phyloP scores from a whole-genome alignment of 64 coral and sea anemone genomes.

The Porites lutea region DNA sequence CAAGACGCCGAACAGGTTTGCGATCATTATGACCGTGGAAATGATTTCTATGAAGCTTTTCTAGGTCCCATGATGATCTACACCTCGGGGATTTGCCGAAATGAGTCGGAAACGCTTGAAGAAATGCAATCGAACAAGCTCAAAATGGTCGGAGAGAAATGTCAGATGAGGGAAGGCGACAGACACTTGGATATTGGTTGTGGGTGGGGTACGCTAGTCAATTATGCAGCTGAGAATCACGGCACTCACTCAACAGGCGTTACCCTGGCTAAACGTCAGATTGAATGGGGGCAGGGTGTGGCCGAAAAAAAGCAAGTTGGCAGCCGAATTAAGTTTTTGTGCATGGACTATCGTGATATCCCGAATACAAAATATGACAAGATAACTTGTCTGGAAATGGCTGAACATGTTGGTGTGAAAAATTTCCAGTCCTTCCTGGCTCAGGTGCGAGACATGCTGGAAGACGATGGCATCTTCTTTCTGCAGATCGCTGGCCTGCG shows the following conservation, averaged over 20 bases:
- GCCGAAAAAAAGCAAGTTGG: conserved; percentile 59
- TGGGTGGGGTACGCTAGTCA: conserved; percentile 97
- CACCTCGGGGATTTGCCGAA: conserved; percentile 84
- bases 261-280: conserved; percentile 87
- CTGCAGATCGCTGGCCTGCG: conserved; percentile 97
- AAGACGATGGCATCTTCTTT: conserved; percentile 97
- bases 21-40: conserved; percentile 95
- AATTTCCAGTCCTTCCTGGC: conserved; percentile 93
- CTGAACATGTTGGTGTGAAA: conserved; percentile 96
- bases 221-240: conserved; percentile 91
- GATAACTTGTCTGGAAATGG: conserved; percentile 99
- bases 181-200: conserved; percentile 94
- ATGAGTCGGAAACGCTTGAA: conserved; percentile 83
- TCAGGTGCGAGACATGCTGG: conserved; percentile 92
- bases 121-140: conserved; percentile 95
- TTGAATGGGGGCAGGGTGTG: conserved; percentile 81
- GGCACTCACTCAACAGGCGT: conserved; percentile 84
- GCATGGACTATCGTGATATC: conserved; percentile 98
- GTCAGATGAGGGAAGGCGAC: conserved; percentile 84
- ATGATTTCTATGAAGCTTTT: conserved; percentile 96
- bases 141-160: conserved; percentile 83
- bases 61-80: conserved; percentile 95
- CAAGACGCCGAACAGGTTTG: conserved; percentile 97
- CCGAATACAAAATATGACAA: conserved; percentile 81
- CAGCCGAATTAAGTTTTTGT: conserved; percentile 76